Evolutionary conservation across 35 echinoderm and acorn worm genomes (phyloP).

Genomic region (Ptychodera flava): DNA sequence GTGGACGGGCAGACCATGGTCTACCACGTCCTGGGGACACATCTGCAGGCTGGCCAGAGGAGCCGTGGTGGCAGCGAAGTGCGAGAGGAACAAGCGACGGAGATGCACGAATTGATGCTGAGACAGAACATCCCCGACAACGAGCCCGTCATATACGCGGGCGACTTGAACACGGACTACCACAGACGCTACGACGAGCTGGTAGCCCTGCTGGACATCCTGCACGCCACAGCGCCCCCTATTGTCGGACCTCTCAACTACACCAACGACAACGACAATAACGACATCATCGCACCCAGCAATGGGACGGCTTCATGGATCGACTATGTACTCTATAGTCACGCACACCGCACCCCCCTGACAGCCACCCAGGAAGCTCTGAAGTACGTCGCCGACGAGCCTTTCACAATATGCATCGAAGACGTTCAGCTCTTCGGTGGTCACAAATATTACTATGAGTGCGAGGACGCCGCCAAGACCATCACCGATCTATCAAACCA

Average conservation of each 20-base stretch:
- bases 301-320: constrained; percentile 30
- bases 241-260: constrained; percentile 38
- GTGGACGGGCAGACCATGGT: constrained; percentile 7
- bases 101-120: constrained; percentile 49
- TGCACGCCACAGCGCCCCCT: constrained; percentile 38
- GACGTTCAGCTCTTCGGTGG: constrained; percentile 2
- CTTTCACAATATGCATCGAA: constrained; percentile 43
- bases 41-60: constrained; percentile 43
- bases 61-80: constrained; percentile 6
- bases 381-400: constrained; percentile 21
- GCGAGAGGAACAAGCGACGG: constrained; percentile 30
- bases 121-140: constrained; percentile 18
- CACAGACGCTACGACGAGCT: constrained; percentile 24
- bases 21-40: constrained; percentile 64
- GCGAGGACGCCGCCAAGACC: constrained; percentile 27
- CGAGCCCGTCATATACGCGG: constrained; percentile 63
- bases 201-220: constrained; percentile 31
- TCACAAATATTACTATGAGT: constrained; percentile 21
- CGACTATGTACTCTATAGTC: constrained; percentile 42
- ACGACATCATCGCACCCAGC: constrained; percentile 27
- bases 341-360: constrained; percentile 33
- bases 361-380: constrained; percentile 31
- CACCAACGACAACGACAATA: constrained; percentile 39
- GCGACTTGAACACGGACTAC: too few species aligned
- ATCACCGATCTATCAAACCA: constrained; percentile 61